Base-by-base conservation (phyloP, 2,113 vertebrate genomes). In the Stegastes partitus region DNA sequence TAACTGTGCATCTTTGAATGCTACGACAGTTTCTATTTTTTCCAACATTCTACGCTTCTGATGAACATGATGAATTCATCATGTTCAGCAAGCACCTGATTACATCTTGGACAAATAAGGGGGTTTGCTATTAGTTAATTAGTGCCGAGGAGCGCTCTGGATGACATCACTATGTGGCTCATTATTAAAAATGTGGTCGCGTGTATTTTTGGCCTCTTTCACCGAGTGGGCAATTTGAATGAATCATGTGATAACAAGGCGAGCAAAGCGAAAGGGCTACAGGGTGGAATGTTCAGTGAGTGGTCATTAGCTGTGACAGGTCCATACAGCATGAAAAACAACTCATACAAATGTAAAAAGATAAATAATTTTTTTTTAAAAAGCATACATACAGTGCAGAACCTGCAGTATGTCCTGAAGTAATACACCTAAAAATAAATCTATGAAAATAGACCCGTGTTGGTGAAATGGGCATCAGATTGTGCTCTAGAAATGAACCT, bases 51-150 rank as follows among this genome's bases (percentile, higher is more conserved):
- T n/a, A 0, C 53, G 14, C 18, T 26, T 54, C 25, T 59, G 25
- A 26, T 71, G 34, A 63, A 70, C 74, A 7, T 18, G 39, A 68
- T 77, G 1, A 55, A 61, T 59, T 14, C 66, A 51, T 45, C 77
- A 66, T 49, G 22, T 63, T 79, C 11, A 77, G 4, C 12, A 65
- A 39, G 6, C 50, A 25, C 54, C 59, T 53, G 74, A 84, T 76
- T 37, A 44, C 49, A 74, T 54, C 37, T 56, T 5, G 25, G 21
- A 22, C 1, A 9, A 61, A 25, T 4, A 1, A 26, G 18, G 25
- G 16, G 14, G 4, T 19, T 49, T 6, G 15, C 62, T 71, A 42
- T 88, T 86, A 84, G 11, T 53, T 86, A 75, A 86, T 58, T 83
- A 53, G 39, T 12, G 14, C 18, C 47, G 23, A 68, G 15, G 44